phyloP scores from a whole-genome alignment of 64 coral and sea anemone genomes.

The Porites lutea region DNA sequence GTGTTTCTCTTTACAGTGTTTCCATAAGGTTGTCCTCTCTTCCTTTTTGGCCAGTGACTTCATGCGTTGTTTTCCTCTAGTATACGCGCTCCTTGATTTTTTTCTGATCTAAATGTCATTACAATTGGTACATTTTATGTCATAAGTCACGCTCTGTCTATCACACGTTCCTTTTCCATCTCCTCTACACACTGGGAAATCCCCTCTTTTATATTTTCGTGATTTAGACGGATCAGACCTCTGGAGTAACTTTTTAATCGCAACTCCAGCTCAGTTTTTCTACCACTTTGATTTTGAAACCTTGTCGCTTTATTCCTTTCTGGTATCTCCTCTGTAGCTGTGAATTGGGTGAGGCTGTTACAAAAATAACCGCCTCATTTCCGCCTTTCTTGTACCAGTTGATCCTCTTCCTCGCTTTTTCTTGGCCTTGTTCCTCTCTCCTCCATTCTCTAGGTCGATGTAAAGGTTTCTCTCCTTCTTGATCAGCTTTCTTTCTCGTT shows the following conservation, averaged over 20 bases:
- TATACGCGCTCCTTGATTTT: conserved; percentile 29
- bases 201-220: neutral
- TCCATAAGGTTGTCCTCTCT: too few species aligned
- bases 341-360: neutral
- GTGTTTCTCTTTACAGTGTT: too few species aligned
- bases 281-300: neutral
- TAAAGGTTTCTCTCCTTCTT: too few species aligned
- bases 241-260: neutral
- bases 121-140: conserved; percentile 37
- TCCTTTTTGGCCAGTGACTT: too few species aligned
- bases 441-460: too few species aligned
- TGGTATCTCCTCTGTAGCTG: neutral
- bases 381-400: too few species aligned
- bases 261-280: conserved; percentile 3
- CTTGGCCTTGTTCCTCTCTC: too few species aligned
- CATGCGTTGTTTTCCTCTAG: neutral
- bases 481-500: too few species aligned
- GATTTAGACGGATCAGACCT: conserved; percentile 13
- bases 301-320: neutral
- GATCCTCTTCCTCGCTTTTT: too few species aligned
- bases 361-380: too few species aligned
- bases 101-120: conserved; percentile 44
- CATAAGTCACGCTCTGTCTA: neutral
- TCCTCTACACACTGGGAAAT: neutral
- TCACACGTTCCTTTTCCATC: conserved; percentile 27